phyloP scores from a whole-genome alignment of 1,140 invertebrate species.

The Archegozetes longisetosus region DNA sequence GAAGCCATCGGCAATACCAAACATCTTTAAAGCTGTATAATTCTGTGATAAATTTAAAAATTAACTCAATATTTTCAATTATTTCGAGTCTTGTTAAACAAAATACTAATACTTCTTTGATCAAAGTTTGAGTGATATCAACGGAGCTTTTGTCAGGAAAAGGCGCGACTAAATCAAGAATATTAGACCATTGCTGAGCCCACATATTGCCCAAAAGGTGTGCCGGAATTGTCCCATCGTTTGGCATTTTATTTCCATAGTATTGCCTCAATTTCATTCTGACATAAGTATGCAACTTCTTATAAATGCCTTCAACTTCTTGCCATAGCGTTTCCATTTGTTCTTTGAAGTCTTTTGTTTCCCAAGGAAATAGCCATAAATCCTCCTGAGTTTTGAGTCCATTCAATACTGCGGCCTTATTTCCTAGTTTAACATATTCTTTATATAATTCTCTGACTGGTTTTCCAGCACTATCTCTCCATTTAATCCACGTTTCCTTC shows the following conservation, averaged over 20 bases:
- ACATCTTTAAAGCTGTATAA: conserved; percentile 57
- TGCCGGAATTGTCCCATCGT: conserved; percentile 68
- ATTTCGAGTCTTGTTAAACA: too few relatives aligned
- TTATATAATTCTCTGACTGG: conserved; percentile 54
- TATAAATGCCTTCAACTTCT: conserved; percentile 65
- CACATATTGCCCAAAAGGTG: conserved; percentile 86
- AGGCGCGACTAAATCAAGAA: conserved; percentile 57
- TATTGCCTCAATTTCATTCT: conserved; percentile 55
- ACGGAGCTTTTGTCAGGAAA: conserved; percentile 50
- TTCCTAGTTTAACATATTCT: conserved; percentile 56
- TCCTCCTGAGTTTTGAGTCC: conserved; percentile 1
- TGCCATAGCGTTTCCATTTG: conserved; percentile 67
- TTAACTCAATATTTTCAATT: too few relatives aligned
- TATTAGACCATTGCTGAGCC: conserved; percentile 67
- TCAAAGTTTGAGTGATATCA: conserved; percentile 34
- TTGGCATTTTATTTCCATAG: conserved; percentile 26
- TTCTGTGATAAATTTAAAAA: too few relatives aligned
- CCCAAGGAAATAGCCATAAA: conserved; percentile 17
- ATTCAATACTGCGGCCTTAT: conserved; percentile 47
- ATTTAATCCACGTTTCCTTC: conserved; percentile 56
- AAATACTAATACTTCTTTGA: neutral
- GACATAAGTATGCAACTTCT: conserved; percentile 73
- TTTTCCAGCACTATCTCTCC: conserved; percentile 46
- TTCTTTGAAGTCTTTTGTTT: conserved; percentile 25
- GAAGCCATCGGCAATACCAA: conserved; percentile 64